Percentiles rank a stretch among this genome's conserved stretches.
phyloP scores from a whole-genome alignment of 1,140 invertebrate genomes.

The Psix sp. region DNA sequence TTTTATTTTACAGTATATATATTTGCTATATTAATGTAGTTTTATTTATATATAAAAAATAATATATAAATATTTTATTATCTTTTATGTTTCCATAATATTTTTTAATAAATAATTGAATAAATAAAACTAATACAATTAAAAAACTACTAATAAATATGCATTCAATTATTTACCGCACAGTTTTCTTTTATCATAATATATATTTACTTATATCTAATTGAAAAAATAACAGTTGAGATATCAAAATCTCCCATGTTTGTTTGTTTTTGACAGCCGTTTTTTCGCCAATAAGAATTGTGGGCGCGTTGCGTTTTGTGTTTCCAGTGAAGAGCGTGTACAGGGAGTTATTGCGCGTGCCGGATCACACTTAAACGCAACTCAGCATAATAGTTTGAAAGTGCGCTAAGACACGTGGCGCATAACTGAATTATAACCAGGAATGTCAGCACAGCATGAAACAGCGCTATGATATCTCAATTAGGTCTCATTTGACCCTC shows the following conservation, averaged over 20 bases:
- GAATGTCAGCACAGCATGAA: slow-evolving; percentile 47
- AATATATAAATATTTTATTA: too few relatives aligned
- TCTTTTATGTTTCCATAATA: too few relatives aligned
- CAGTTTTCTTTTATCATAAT: too few relatives aligned
- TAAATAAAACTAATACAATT: too few relatives aligned
- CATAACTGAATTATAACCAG: slow-evolving; percentile 47
- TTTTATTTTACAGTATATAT: too few relatives aligned
- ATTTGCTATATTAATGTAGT: too few relatives aligned
- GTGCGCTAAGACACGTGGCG: slow-evolving; percentile 35
- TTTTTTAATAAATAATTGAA: too few relatives aligned
- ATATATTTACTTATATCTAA: too few relatives aligned
- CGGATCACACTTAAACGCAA: slow-evolving; percentile 10
- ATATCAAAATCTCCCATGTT: not conserved
- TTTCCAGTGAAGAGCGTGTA: not conserved
- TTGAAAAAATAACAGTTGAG: not conserved
- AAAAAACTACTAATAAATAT: too few relatives aligned
- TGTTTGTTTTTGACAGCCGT: slow-evolving; percentile 17
- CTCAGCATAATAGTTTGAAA: slow-evolving; percentile 21
- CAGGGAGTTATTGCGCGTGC: slow-evolving; percentile 9
- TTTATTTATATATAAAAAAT: too few relatives aligned
- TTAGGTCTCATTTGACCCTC: slow-evolving; percentile 43
- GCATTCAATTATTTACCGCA: too few relatives aligned
- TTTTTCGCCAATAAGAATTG: slow-evolving; percentile 4
- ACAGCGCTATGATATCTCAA: slow-evolving; percentile 57
- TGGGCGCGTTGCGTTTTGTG: slow-evolving; percentile 14